Evolutionary conservation across 2,113 vertebrate species (phyloP).

Genomic region (Psettodes erumei): DNA sequence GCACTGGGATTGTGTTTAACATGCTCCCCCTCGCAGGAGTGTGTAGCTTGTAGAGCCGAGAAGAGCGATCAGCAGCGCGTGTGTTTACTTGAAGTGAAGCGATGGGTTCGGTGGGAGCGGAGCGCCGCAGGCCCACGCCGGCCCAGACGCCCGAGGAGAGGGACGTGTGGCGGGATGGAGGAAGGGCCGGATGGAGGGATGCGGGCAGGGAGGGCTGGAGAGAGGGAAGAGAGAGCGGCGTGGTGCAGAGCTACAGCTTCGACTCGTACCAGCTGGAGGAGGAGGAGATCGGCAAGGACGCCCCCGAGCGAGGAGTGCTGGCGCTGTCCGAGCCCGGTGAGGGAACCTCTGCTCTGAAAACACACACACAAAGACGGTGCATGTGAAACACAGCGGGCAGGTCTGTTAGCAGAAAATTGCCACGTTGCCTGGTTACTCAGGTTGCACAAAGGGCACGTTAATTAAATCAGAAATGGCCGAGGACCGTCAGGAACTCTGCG

Average conservation of each 20-base stretch:
- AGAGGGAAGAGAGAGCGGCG: constrained; percentile 79
- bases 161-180: constrained; percentile 71
- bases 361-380: not conserved
- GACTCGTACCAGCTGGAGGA: constrained; percentile 94
- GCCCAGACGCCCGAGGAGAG: constrained; percentile 81
- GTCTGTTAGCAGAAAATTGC: constrained; percentile 59
- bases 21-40: constrained; percentile 51
- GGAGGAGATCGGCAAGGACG: constrained; percentile 84
- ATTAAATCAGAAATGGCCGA: constrained; percentile 66
- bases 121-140: constrained; percentile 85
- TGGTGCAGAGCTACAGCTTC: constrained; percentile 95
- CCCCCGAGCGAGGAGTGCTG: constrained; percentile 86
- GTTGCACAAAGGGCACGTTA: constrained; percentile 64
- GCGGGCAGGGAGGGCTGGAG: constrained; percentile 71
- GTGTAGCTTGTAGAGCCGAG: constrained; percentile 34
- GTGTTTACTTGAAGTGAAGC: constrained; percentile 24
- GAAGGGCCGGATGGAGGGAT: constrained; percentile 66
- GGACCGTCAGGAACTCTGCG: constrained; percentile 7
- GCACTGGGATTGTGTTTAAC: constrained; percentile 34
- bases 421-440: constrained; percentile 75
- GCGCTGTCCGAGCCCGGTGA: constrained; percentile 90
- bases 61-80: constrained; percentile 2
- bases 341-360: constrained; percentile 40
- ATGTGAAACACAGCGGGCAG: constrained; percentile 41
- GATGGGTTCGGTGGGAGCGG: constrained; percentile 87